These are phyloP conservation scores for Tetramorium bicarinatum DNA, from an alignment of 2,888 invertebrate species.

Conservation along the genomic window DNA sequence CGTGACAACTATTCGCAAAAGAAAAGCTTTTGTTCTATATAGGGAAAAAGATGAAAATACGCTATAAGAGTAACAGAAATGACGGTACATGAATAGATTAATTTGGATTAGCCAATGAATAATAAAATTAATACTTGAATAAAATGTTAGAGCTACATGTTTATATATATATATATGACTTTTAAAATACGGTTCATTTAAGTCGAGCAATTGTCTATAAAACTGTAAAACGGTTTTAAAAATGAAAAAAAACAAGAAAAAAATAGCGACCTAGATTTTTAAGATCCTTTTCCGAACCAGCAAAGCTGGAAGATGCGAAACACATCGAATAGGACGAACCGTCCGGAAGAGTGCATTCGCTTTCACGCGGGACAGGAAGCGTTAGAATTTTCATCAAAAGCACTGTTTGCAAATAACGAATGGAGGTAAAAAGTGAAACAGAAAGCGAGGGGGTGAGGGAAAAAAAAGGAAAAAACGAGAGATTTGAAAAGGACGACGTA, in stretches of 20 bases:
- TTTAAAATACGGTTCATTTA: not conserved
- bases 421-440: not conserved
- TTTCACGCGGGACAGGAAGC: not conserved
- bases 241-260: not conserved
- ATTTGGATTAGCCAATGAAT: not conserved
- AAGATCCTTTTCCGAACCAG: constrained; percentile 1
- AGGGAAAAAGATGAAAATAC: not conserved
- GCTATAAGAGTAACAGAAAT: not conserved
- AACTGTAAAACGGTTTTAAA: not conserved
- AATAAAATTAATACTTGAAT: not conserved
- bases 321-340: not conserved
- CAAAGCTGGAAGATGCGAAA: constrained; percentile 1
- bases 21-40: not conserved
- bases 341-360: constrained; percentile 23
- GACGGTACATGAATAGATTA: not conserved
- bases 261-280: constrained; percentile 12
- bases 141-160: not conserved
- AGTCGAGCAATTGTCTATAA: not conserved
- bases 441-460: not conserved
- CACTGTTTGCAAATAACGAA: constrained; percentile 32
- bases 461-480: not conserved
- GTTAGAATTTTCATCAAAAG: constrained; percentile 38
- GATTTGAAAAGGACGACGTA: not conserved
- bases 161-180: not conserved
- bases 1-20: not conserved